Percentiles rank a stretch among this genome's conserved stretches.
Evolutionary conservation across 37 sponge, comb jelly and placozoan species (phyloP).

Genomic region (Crambe crambe): DNA sequence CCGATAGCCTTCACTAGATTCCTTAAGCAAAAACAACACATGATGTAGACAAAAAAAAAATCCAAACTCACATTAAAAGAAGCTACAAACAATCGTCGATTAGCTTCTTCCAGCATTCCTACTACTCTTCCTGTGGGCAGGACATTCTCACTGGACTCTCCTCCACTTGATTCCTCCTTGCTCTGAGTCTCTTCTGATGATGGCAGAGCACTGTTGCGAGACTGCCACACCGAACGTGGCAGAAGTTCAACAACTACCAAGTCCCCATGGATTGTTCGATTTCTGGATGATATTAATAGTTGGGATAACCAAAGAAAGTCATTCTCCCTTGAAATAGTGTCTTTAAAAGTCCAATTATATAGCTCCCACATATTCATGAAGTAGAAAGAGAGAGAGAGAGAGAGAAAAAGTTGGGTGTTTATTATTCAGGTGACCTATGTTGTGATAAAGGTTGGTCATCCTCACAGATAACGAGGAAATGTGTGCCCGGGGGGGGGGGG

Average conservation of each 20-base stretch:
- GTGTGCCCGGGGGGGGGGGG: too few species aligned
- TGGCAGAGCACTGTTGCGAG: conserved; percentile 8
- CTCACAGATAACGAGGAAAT: too few species aligned
- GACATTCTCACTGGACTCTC: not conserved
- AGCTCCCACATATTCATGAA: too few species aligned
- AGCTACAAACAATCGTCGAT: conserved; percentile 58
- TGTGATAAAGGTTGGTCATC: too few species aligned
- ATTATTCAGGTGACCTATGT: too few species aligned
- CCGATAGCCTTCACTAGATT: not conserved
- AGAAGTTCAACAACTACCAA: conserved; percentile 60
- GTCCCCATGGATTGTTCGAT: conserved; percentile 78
- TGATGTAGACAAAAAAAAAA: too few species aligned
- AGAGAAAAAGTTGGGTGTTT: too few species aligned
- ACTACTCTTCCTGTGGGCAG: conserved; percentile 67
- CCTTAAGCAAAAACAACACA: not conserved
- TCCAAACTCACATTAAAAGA: conserved; percentile 60
- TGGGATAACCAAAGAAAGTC: not conserved
- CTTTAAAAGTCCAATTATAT: too few species aligned
- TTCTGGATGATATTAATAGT: too few species aligned
- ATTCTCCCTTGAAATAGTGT: too few species aligned
- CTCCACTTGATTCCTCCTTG: not conserved
- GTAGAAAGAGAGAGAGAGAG: too few species aligned
- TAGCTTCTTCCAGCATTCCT: conserved; percentile 42
- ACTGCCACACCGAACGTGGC: conserved; percentile 35
- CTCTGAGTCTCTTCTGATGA: not conserved